Evolutionary conservation across 2,113 vertebrate species (phyloP).

Genomic region (Protobothrops mucrosquamatus): DNA sequence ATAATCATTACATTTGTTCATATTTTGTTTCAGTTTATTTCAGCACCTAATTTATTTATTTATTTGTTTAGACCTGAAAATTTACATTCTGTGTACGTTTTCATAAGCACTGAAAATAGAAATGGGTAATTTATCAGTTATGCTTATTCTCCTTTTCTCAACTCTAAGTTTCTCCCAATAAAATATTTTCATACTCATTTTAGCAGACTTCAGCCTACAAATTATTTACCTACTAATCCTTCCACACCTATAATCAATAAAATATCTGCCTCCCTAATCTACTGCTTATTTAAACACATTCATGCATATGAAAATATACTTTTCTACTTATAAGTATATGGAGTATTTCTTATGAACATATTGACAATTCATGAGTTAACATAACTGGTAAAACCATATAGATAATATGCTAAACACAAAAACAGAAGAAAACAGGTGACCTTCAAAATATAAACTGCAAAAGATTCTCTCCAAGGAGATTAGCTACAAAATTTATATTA

Average conservation of each 20-base stretch:
- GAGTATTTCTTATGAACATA: not conserved
- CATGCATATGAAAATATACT: not conserved
- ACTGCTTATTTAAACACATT: not conserved
- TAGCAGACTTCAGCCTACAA: not conserved
- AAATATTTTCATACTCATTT: not conserved
- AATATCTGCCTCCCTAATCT: not conserved
- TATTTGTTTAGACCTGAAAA: not conserved
- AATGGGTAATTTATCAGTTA: not conserved
- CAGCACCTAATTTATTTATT: not conserved
- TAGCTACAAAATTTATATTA: conserved; percentile 62
- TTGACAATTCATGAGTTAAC: conserved; percentile 26
- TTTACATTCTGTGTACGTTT: not conserved
- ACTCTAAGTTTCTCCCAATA: not conserved
- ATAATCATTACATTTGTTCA: not conserved
- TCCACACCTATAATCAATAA: not conserved
- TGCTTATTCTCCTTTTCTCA: not conserved
- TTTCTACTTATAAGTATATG: not conserved
- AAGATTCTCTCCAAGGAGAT: conserved; percentile 52
- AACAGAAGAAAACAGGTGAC: conserved; percentile 56
- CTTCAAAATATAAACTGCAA: conserved; percentile 46
- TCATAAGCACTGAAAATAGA: not conserved
- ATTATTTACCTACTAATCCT: not conserved
- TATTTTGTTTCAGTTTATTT: not conserved
- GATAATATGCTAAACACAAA: not conserved
- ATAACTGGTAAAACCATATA: conserved; percentile 1